Evolutionary conservation across 2,113 vertebrate species (phyloP), one percentile per base, ranked within the genome.

Genomic region (Poecilia latipinna): DNA sequence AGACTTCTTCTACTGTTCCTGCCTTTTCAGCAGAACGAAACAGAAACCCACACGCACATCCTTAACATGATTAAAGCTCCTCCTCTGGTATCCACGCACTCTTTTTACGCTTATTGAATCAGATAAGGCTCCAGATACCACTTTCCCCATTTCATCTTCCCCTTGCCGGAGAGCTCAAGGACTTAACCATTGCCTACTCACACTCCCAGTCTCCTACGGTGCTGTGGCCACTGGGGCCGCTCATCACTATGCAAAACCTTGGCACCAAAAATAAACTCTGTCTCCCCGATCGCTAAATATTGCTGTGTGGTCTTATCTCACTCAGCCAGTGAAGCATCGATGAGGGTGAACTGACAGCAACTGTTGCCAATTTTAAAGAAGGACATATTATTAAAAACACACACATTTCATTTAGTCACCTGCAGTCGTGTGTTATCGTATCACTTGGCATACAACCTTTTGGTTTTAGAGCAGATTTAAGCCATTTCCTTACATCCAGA

Each of bases 221-320:
- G 72, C 87, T 78, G 89, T 90, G 87, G 87, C 86, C 87, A 85
- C 79, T 77, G 82, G 79, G 83, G 71, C 88, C 80, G 74, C 86
- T 91, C 88, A 90, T 92, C 89, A 79, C 85, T 77, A 86, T 84
- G 86, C 90, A 89, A 83, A 88, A 86, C 77, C 88, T 81, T 33
- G 5, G 79, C 81, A 88, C 88, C 77, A 89, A 87, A 44, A 91
- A 90, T 90, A 91, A 91, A 91, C 84, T 75, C 77, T 10, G 74
- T 69, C 74, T 86, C 84, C 88, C 79, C 71, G 78, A 79, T 69
- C 74, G 61, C 75, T 42, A 66, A 77, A 78, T 68, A 73, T 32
- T 54, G 54, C 80, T 68, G 70, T 74, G 80, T 66, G 76, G 80
- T 86, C 77, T 72, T 68, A 75, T 82, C 83, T 86, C 60, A 61